Base-by-base conservation (phyloP, 2,113 vertebrate species). In the Jaculus jaculus region DNA sequence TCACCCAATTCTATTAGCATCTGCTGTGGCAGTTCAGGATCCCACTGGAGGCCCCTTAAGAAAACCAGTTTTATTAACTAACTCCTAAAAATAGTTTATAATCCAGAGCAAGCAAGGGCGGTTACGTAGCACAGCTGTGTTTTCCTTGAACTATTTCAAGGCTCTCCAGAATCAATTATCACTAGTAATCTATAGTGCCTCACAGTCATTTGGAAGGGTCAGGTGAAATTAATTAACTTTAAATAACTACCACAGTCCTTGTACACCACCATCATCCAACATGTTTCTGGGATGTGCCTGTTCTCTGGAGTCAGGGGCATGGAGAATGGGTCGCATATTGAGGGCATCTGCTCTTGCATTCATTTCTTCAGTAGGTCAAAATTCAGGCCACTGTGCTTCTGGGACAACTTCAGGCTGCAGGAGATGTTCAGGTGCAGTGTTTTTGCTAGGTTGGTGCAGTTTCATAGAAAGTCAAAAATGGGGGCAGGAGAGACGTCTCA, bases 201-300 rank as follows among this genome's bases (percentile, higher is more conserved):
- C 88, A 77, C 66, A 72, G 20, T 95, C 86, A 1, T 75, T 75
- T 85, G 80, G 63, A 92, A 95, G 88, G 94, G 90, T 93, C 95
- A 84, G 47, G 79, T 82, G 93, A 96, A 95, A 96, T 94, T 95
- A 97, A 97, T 96, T 95, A 96, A 93, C 90, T 97, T 87, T 90
- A 94, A 97, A 92, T 96, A 96, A 93, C 93, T 89, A 88, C 68
- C 42, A 5, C 84, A 89, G 68, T 47, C 79, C 74, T 17, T 34
- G 28, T 89, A 82, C 26, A 81, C 72, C 58, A 20, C 72, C 85
- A 93, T 95, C 58, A 94, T 94, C 81, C 74, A 92, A 96, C 90
- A 84, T 1, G 1, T 92, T 95, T 84, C 83, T 87, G 63, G 91
- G 63, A 72, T 65, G 60, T 68, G 9, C 0, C 0, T 65, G 23